These are phyloP conservation scores for Aptenodytes forsteri DNA, from an alignment of 2,113 vertebrate species.

Conservation along the genomic window DNA sequence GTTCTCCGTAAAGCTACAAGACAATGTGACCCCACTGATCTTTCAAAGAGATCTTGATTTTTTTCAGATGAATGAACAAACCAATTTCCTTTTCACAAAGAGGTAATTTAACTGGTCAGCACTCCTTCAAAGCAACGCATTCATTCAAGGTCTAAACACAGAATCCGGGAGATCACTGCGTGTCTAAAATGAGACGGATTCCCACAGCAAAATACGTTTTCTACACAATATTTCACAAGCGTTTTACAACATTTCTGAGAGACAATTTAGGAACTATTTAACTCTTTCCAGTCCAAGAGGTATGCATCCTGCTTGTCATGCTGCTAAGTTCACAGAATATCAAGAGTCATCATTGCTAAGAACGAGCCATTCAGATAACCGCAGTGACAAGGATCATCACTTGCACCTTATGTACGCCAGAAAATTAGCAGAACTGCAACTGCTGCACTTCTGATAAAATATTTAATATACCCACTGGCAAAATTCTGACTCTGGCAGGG, in stretches of 20 bases:
- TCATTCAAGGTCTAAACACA: constrained; percentile 1
- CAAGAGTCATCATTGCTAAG: background rate
- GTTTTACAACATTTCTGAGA: background rate
- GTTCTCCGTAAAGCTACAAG: background rate
- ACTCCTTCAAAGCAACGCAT: constrained; percentile 20
- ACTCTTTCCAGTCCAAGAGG: background rate
- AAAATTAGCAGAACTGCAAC: background rate
- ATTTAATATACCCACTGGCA: background rate
- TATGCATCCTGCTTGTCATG: background rate
- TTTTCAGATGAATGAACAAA: constrained; percentile 34
- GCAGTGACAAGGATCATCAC: background rate
- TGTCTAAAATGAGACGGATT: background rate
- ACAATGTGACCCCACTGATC: background rate
- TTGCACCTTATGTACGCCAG: background rate
- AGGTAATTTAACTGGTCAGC: constrained; percentile 34
- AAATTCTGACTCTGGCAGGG: background rate
- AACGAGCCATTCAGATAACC: background rate
- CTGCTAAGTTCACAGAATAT: background rate
- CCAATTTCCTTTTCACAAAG: constrained; percentile 46
- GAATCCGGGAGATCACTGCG: background rate
- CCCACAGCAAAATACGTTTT: background rate
- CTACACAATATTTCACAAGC: background rate
- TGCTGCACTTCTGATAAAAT: background rate
- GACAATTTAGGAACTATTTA: background rate
- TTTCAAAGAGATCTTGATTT: constrained; percentile 31